phyloP scores from a whole-genome alignment of 1,140 invertebrate species.

The Ctenoplectra terminalis region DNA sequence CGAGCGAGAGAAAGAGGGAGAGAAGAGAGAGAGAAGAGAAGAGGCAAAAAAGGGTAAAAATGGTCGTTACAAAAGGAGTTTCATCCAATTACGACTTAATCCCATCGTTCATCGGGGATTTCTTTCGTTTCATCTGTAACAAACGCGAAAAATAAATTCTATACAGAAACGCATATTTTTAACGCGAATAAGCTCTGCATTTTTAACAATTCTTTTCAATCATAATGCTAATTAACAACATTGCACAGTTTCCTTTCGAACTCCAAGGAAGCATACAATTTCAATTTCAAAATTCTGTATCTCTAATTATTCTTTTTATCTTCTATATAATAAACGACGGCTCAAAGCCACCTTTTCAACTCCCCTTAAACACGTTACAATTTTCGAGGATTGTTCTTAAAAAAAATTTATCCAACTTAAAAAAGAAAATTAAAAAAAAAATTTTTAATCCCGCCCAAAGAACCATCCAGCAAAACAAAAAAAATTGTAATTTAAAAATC shows the following conservation, averaged over 20 bases:
- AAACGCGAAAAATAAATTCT: neutral
- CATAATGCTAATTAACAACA: neutral
- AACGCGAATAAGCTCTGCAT: neutral
- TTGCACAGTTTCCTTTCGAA: neutral
- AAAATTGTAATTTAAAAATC: neutral
- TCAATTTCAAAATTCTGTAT: neutral
- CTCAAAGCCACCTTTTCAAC: too few species aligned
- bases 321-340: too few species aligned
- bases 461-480: neutral
- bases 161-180: neutral
- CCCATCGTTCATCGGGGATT: neutral
- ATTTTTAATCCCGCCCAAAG: too few species aligned
- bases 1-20: too few species aligned
- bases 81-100: conserved; percentile 32
- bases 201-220: neutral
- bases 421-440: too few species aligned
- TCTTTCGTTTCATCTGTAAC: conserved; percentile 21
- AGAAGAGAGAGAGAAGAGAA: too few species aligned
- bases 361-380: too few species aligned
- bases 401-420: too few species aligned
- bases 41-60: too few species aligned
- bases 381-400: too few species aligned
- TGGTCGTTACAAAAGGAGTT: conserved; percentile 4
- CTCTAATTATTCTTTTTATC: neutral
- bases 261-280: neutral